A percentile compares a stretch with the other conserved stretches of the same genome.
Evolutionary conservation across 2,888 invertebrate species (phyloP).

Genomic region (Eupsilia transversa): DNA sequence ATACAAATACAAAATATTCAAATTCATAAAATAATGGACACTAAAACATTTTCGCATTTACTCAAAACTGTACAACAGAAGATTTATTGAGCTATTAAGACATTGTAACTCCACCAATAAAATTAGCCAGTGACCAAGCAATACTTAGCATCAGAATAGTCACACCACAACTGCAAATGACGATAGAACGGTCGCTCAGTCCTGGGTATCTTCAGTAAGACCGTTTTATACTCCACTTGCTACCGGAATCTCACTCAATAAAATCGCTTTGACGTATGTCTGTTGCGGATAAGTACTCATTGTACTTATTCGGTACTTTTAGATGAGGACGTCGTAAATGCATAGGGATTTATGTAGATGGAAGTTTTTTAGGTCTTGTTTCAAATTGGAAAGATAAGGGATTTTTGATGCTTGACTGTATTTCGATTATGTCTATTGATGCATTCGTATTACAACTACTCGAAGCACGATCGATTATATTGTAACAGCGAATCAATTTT

Average conservation of each 20-base stretch:
- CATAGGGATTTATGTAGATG: not conserved
- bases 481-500: too few species aligned
- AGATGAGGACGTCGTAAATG: constrained; percentile 9
- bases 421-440: not conserved
- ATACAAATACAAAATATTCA: not conserved
- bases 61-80: not conserved
- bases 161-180: constrained; percentile 46
- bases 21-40: not conserved
- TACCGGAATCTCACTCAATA: constrained; percentile 42
- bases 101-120: constrained; percentile 34
- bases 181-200: constrained; percentile 29
- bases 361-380: not conserved
- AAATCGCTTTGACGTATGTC: constrained; percentile 54
- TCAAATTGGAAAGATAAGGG: not conserved
- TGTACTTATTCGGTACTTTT: constrained; percentile 23
- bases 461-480: too few species aligned
- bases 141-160: constrained; percentile 33
- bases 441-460: not conserved
- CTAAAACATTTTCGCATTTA: not conserved
- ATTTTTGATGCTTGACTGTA: not conserved
- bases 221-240: constrained; percentile 50
- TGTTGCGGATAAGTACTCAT: constrained; percentile 41
- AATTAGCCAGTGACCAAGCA: constrained; percentile 26
- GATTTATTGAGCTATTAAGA: constrained; percentile 13
- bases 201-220: constrained; percentile 19